Evolutionary conservation across 2,797 vertebrate genomes (phyloP), one percentile per base, ranked within the genome.

Genomic region (Sphenopsis melanotis): DNA sequence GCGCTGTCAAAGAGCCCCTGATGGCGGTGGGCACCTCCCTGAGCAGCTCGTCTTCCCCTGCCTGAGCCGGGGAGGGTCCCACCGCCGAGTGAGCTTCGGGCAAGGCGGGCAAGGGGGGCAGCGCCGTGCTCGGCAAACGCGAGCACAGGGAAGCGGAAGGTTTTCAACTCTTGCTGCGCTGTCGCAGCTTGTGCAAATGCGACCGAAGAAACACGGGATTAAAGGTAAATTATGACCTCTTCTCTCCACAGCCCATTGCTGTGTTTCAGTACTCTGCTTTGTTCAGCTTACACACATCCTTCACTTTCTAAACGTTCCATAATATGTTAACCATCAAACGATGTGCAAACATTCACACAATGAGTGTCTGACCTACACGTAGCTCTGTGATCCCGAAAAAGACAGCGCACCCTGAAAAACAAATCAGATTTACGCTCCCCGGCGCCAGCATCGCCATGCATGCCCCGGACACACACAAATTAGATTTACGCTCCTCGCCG

Each of bases 121-220:
- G 49, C 6, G 3, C n/a, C 12, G 1, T 2, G 36, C 55, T 18
- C 1, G 12, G 60, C 44, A 17, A 46, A 24, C 0, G 1, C 17
- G 29, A 27, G 3, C 15, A 2, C 2, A 2, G 65, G 49, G 32
- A 57, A 9, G 15, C 8, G 3, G 27, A 1, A 7, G 9, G 13
- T 8, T 8, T 7, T n/a, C 15, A 32, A 3, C 10, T 11, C 13
- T 41, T 8, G 2, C 27, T 50, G 26, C 0, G 6, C 36, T 36
- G 6, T 4, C 2, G 3, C 2, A 17, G 13, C 37, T 87, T 37
- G 9, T 3, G 3, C 12, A 18, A 47, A 18, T 9, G 26, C 1
- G 2, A 12, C 13, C 0, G 3, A 30, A 49, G 44, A 66, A 76
- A 68, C 11, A 1, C 3, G 3, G 26, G 53, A 20, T 4, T 7